Conservation (phyloP, 2,888 invertebrate species). For the Caenorhabditis imperialis region DNA sequence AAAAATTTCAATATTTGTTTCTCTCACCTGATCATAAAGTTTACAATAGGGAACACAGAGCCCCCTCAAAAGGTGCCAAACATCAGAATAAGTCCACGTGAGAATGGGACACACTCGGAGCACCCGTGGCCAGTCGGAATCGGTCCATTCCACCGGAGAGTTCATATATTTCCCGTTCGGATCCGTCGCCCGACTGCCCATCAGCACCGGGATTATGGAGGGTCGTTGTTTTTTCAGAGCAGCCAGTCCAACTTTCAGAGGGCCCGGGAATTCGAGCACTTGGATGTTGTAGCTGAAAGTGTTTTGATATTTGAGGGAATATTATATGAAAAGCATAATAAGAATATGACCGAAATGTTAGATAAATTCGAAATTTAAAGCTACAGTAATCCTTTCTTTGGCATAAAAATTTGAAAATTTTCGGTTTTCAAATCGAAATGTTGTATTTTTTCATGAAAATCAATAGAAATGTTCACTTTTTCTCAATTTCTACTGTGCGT, state of each 20-base stretch:
- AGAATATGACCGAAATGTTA: too few species aligned
- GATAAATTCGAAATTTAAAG: too few species aligned
- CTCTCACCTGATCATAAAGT: slow-evolving; percentile 85
- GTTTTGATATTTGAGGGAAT: too few species aligned
- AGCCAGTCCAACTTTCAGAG: slow-evolving; percentile 85
- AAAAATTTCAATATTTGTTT: too few species aligned
- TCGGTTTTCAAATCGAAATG: too few species aligned
- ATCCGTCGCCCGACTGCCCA: slow-evolving; percentile 93
- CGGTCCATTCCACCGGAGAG: slow-evolving; percentile 82
- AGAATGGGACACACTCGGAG: slow-evolving; percentile 82
- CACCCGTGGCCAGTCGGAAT: slow-evolving; percentile 90
- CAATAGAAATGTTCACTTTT: too few species aligned
- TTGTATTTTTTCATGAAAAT: too few species aligned
- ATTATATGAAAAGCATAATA: too few species aligned
- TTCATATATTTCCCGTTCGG: slow-evolving; percentile 79
- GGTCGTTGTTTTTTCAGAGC: slow-evolving; percentile 82
- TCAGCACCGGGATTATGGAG: slow-evolving; percentile 87
- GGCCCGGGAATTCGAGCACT: slow-evolving; percentile 84
- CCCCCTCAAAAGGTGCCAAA: slow-evolving; percentile 90
- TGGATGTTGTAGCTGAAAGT: slow-evolving; percentile 83
- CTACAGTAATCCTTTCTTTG: too few species aligned
- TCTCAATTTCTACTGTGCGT: too few species aligned
- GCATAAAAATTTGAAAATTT: too few species aligned
- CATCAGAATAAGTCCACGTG: slow-evolving; percentile 81
- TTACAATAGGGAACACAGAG: slow-evolving; percentile 90